Conservation (phyloP, 2,113 vertebrate genomes). For the Paramormyrops kingsleyae region DNA sequence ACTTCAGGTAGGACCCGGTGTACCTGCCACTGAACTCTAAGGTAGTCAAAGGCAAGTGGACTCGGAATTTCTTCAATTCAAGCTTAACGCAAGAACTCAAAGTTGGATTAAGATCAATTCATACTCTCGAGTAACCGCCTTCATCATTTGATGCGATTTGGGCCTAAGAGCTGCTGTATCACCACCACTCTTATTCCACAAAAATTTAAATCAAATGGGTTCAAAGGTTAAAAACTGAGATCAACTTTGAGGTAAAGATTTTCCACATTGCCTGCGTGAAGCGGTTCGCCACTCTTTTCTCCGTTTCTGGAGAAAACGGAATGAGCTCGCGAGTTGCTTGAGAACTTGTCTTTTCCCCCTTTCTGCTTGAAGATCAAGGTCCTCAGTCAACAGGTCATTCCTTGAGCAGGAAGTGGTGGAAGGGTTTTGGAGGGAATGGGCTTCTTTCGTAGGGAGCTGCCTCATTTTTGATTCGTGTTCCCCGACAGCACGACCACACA, state of each 20-base stretch:
- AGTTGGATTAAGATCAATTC: conserved; percentile 47
- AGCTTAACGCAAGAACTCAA: conserved; percentile 67
- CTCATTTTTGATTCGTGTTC: conserved; percentile 48
- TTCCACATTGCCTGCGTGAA: conserved; percentile 66
- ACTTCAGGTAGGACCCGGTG: conserved; percentile 63
- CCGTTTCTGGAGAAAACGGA: conserved; percentile 61
- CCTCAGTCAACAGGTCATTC: conserved; percentile 53
- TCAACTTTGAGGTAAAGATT: conserved; percentile 77
- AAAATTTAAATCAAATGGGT: conserved; percentile 42
- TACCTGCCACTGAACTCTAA: conserved; percentile 59
- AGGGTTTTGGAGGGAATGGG: conserved; percentile 30
- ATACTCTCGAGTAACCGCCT: conserved; percentile 41
- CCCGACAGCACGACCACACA: conserved; percentile 60
- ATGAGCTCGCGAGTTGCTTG: conserved; percentile 60
- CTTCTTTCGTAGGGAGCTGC: conserved; percentile 45
- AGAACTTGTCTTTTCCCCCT: conserved; percentile 61
- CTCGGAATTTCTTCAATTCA: conserved; percentile 45
- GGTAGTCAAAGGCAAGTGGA: conserved; percentile 51
- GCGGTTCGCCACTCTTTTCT: conserved; percentile 38
- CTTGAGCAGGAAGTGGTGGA: conserved; percentile 44
- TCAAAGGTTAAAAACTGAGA: conserved; percentile 35
- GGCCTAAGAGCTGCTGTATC: conserved; percentile 23
- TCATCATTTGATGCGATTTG: conserved; percentile 25
- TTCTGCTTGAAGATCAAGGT: conserved; percentile 66
- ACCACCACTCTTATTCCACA: conserved; percentile 37